These are phyloP conservation scores for Sebastes dallii DNA, from an alignment of 2,797 vertebrate species.

Conservation along the genomic window DNA sequence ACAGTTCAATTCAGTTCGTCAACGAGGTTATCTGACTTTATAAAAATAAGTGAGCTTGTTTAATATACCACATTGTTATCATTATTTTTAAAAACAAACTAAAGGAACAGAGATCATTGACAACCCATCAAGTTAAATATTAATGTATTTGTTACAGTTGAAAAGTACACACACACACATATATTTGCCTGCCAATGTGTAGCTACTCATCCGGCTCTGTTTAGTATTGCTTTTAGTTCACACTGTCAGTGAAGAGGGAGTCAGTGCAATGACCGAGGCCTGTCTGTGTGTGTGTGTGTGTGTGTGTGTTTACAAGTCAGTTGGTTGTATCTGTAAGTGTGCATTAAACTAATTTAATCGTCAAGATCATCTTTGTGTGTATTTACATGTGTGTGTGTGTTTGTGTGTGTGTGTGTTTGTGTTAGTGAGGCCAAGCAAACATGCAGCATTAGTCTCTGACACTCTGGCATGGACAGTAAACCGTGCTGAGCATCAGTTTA, in stretches of 20 bases:
- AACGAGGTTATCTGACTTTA: constrained; percentile 67
- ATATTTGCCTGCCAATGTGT: constrained; percentile 13
- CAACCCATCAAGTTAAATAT: constrained; percentile 52
- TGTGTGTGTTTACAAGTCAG: constrained; percentile 2
- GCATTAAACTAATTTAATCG: not conserved
- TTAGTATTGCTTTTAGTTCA: constrained; percentile 76
- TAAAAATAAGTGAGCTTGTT: constrained; percentile 82
- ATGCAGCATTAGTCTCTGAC: constrained; percentile 73
- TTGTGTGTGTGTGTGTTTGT: constrained; percentile 23
- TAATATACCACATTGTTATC: constrained; percentile 46
- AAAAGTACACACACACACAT: constrained; percentile 24
- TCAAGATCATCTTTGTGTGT: constrained; percentile 8
- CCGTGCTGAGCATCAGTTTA: constrained; percentile 43
- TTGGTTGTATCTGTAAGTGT: not conserved
- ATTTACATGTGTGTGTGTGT: constrained; percentile 9
- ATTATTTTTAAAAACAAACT: constrained; percentile 54
- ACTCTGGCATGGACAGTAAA: constrained; percentile 34
- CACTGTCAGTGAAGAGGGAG: constrained; percentile 38
- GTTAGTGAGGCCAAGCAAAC: constrained; percentile 68
- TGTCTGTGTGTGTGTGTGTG: constrained; percentile 14
- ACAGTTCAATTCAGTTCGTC: constrained; percentile 51
- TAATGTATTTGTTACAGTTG: constrained; percentile 42
- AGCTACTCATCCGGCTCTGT: constrained; percentile 53
- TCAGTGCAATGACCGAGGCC: constrained; percentile 47
- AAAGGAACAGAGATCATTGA: constrained; percentile 44